phyloP scores from a whole-genome alignment of 1,140 invertebrate genomes.

The Melipona quadrifasciata region DNA sequence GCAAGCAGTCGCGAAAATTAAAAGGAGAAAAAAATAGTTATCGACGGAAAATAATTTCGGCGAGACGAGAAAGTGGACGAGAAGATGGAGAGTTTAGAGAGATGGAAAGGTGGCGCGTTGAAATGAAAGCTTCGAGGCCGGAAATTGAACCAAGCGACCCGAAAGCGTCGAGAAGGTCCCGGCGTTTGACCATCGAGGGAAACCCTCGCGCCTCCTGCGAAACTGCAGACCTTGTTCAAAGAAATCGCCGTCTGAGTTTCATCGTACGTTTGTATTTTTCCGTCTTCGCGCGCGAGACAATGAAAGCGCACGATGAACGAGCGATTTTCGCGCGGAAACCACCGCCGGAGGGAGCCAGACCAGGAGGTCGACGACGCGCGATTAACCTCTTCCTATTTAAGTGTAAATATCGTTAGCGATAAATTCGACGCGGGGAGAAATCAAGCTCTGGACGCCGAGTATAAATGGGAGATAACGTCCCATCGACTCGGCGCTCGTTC shows the following conservation, averaged over 20 bases:
- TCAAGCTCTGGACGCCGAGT: background rate
- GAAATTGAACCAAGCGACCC: conserved; percentile 29
- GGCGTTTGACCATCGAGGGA: background rate
- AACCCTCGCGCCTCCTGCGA: background rate
- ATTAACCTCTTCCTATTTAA: conserved; percentile 46
- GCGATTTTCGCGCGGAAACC: conserved; percentile 45
- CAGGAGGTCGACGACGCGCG: conserved; percentile 28
- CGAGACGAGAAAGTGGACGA: conserved; percentile 1
- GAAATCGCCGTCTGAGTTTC: background rate
- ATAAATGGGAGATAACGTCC: background rate
- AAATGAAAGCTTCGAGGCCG: conserved; percentile 4
- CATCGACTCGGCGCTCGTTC: background rate
- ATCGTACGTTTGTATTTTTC: background rate
- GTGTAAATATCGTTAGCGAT: conserved; percentile 29
- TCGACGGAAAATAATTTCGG: conserved; percentile 5
- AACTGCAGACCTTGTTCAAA: conserved; percentile 10
- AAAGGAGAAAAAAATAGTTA: background rate
- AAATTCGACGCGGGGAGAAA: conserved; percentile 33
- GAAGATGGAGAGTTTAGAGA: background rate
- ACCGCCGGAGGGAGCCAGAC: background rate
- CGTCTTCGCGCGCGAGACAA: background rate
- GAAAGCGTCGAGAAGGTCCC: background rate
- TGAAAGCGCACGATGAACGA: conserved; percentile 31
- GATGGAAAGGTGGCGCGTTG: background rate
- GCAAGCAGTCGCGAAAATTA: background rate